phyloP scores from a whole-genome alignment of 1,140 invertebrate genomes.

The Aphidius gifuensis region DNA sequence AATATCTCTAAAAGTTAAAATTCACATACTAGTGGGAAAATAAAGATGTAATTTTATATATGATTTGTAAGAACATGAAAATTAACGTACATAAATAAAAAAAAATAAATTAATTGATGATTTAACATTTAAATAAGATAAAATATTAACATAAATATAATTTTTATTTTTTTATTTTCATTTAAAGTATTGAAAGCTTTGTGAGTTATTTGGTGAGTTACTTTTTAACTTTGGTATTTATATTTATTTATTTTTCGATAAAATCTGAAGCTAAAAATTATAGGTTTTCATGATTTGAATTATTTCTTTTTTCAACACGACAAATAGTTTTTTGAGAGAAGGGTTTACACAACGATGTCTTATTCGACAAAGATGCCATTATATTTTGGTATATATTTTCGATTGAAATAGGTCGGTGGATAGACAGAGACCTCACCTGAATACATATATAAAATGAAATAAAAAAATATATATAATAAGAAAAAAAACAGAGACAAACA shows the following conservation, averaged over 20 bases:
- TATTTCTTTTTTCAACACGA: slow-evolving; percentile 35
- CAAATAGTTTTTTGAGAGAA: slow-evolving; percentile 18
- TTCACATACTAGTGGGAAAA: no score
- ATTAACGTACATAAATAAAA: no score
- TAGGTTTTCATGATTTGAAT: slow-evolving; percentile 48
- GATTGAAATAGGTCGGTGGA: slow-evolving; percentile 21
- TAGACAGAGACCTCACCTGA: neutral
- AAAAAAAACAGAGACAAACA: slow-evolving; percentile 18
- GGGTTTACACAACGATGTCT: neutral
- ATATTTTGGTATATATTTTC: slow-evolving; percentile 21
- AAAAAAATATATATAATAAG: slow-evolving; percentile 25
- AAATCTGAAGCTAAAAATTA: slow-evolving; percentile 41
- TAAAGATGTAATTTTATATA: no score
- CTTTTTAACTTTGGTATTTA: slow-evolving; percentile 20
- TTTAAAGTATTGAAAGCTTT: no score
- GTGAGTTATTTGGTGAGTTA: no score
- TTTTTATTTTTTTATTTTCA: no score
- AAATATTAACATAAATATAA: no score
- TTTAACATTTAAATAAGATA: no score
- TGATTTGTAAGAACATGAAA: no score
- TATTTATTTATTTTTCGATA: slow-evolving; percentile 31
- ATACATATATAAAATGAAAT: slow-evolving; percentile 10
- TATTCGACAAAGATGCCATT: neutral
- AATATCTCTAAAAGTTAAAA: no score
- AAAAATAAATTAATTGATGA: no score